Evolutionary conservation across 2,888 invertebrate species (phyloP), one percentile per base, ranked within the genome.

Genomic region (Vanessa cardui): DNA sequence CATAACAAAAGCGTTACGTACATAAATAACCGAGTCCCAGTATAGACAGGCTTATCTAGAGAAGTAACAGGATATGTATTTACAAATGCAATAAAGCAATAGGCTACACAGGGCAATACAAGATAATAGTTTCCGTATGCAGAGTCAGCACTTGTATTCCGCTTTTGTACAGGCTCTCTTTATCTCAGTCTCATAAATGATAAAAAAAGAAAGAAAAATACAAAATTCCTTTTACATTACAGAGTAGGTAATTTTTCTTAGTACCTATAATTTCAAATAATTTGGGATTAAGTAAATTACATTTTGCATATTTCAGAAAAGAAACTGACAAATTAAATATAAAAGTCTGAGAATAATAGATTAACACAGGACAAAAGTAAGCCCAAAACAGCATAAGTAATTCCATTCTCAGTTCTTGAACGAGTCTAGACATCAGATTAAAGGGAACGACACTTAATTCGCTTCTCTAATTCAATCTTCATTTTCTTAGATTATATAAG

Each of bases 61-160:
- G 52, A 58, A 31, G 33, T 56, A 62, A 31, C 62, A 50, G 58
- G 62, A 67, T 46, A 44, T 67, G n/a, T 67, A 45, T 62, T 50
- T 62, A 58, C 20, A 39, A 62, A 50, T 31, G 49, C 58, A 67
- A 62, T 62, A 66, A 62, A 62, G 60, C 20, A 66, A 26, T 56
- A 56, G 33, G n/a, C n/a, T 54, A 54, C 54, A 31, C 16, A 52
- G 39, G n/a, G 33, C 39, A 12, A 18, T 0, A 56, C 20, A 20
- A 56, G 56, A 61, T 66, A 56, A 61, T 47, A 49, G 18, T 56
- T 39, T 62, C 56, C 56, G 50, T 39, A 39, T 56, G 49, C 26
- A 50, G 33, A 47, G 18, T 39, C 33, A 50, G n/a, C 58, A 58
- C 18, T 63, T 15, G 52, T 54, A 26, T 26, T 54, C 52, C 52